Base-by-base conservation (phyloP, 2,888 invertebrate genomes). In the Parnassius apollo region DNA sequence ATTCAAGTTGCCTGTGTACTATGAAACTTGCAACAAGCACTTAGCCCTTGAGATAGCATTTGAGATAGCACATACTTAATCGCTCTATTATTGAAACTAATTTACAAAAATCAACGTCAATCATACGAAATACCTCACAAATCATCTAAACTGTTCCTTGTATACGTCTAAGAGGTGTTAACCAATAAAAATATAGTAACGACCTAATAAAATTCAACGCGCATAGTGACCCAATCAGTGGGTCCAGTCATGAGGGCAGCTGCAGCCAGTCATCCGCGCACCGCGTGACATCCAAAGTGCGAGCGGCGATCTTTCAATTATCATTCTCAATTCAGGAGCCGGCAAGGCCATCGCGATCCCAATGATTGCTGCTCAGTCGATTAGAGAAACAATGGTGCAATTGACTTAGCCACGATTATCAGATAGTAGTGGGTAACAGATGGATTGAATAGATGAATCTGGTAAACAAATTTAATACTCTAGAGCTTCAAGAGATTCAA, bases 281-380 rank as follows among this genome's bases (percentile, higher is more conserved):
- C 72, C 74, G 81, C 86, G 84, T 85, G 85, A 83, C 80, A 81
- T 75, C 74, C 82, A 81, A 83, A 78, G 83, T 81, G 74, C 81
- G 73, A 68, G 71, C 76, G 74, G 74, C 79, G 78, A 81, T 85
- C 85, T 81, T 82, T 80, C 88, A 88, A 86, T 87, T 86, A 86
- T 82, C 78, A 78, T 79, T 75, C 82, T 86, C 88, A 86, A 88
- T 86, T 84, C 85, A 75, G 77, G 75, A 75, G 73, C 72, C 71
- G 18, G 75, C 87, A 86, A 86, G 86, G 86, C 81, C 86, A 76
- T 75, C 69, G 74, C 72, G 75, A 74, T 76, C 76, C 52, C 13
- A 49, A 49, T 48, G 74, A 75, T 71, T 64, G 72, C 71, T 78
- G 78, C 81, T 9, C 8, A 49, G 77, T 79, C 78, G 81, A 80